phyloP scores from a whole-genome alignment of 2,113 vertebrate species.

The Vidua chalybeata region DNA sequence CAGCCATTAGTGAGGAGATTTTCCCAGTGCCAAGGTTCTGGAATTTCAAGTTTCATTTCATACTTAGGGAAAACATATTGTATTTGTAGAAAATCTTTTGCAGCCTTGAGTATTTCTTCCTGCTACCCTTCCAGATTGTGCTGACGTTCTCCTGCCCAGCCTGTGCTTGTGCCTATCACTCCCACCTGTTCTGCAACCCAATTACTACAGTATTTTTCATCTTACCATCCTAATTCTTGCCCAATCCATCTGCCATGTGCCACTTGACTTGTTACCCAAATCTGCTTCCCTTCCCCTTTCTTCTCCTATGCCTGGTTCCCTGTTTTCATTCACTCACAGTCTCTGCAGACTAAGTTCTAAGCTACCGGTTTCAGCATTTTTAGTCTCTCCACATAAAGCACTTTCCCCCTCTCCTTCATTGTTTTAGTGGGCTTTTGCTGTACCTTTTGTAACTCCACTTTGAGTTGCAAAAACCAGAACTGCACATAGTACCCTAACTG shows the following conservation, averaged over 20 bases:
- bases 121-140: not conserved
- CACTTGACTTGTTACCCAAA: not conserved
- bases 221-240: not conserved
- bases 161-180: not conserved
- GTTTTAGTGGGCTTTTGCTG: not conserved
- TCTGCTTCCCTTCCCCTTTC: not conserved
- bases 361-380: not conserved
- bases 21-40: not conserved
- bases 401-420: not conserved
- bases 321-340: not conserved
- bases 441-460: not conserved
- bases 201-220: not conserved
- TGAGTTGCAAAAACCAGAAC: not conserved
- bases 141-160: not conserved
- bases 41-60: slow-evolving; percentile 5
- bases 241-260: not conserved
- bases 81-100: not conserved
- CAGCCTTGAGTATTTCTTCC: not conserved
- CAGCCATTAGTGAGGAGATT: not conserved
- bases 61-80: not conserved
- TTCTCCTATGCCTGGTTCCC: not conserved
- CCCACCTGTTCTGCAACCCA: not conserved
- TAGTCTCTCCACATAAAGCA: not conserved
- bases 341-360: not conserved
- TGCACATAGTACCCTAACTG: not conserved